phyloP scores from a whole-genome alignment of 2,113 vertebrate genomes.

The Gymnogyps californianus region DNA sequence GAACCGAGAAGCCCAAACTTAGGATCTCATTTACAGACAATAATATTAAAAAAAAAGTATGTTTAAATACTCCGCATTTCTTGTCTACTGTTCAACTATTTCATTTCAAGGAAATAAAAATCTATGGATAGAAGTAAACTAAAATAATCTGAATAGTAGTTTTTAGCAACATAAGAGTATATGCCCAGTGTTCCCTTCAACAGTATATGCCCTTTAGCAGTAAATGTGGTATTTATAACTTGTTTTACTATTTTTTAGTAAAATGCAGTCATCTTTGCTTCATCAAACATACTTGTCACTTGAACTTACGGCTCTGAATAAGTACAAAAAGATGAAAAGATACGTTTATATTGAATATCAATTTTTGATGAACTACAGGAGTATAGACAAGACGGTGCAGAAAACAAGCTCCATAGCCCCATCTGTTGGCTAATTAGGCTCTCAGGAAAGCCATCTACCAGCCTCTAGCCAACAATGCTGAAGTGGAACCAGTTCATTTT shows the following conservation, averaged over 20 bases:
- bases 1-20: not conserved
- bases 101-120: not conserved
- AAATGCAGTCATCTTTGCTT: not conserved
- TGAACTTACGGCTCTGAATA: not conserved
- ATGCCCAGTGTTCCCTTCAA: not conserved
- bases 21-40: not conserved
- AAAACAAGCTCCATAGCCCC: constrained; percentile 42
- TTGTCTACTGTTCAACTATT: not conserved
- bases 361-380: not conserved
- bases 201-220: rapidly evolving
- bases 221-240: not conserved
- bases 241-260: not conserved
- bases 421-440: constrained; percentile 42
- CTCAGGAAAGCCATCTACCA: not conserved
- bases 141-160: not conserved
- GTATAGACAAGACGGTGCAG: not conserved
- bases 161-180: not conserved
- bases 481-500: not conserved
- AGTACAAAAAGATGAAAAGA: not conserved
- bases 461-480: not conserved
- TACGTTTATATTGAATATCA: not conserved
- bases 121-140: not conserved
- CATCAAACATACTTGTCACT: not conserved
- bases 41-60: not conserved
- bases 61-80: not conserved